These are phyloP conservation scores for Tachina lurida DNA, from an alignment of 2,888 invertebrate species.

Conservation along the genomic window DNA sequence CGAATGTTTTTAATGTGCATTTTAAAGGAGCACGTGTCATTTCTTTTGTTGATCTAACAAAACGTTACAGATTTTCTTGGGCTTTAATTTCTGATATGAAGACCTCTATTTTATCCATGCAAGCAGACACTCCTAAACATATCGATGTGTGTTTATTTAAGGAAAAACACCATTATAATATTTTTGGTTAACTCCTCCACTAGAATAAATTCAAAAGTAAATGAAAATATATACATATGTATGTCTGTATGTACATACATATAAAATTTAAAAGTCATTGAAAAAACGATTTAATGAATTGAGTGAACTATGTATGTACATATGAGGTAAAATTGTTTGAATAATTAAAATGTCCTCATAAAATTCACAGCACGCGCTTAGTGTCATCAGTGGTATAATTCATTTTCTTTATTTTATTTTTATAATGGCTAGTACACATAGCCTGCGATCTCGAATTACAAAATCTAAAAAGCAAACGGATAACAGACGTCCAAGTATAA, in stretches of 20 bases:
- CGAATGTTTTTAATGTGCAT: constrained; percentile 13
- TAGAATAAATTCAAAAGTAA: constrained; percentile 1
- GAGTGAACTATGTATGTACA: constrained; percentile 22
- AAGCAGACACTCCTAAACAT: constrained; percentile 33
- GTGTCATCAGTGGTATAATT: constrained; percentile 74
- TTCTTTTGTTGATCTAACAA: constrained; percentile 4
- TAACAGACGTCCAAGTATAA: background rate
- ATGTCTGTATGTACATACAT: too few relatives aligned
- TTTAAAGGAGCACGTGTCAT: constrained; percentile 50
- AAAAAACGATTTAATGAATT: constrained; percentile 38
- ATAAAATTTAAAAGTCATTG: constrained; percentile 35
- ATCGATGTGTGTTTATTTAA: constrained; percentile 6
- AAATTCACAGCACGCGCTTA: constrained; percentile 78
- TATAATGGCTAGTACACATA: constrained; percentile 22
- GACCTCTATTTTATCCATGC: background rate
- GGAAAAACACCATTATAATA: background rate
- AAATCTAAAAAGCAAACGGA: constrained; percentile 31
- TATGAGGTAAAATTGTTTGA: constrained; percentile 58
- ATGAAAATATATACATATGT: background rate
- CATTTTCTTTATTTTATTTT: constrained; percentile 39
- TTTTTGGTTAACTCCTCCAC: constrained; percentile 51
- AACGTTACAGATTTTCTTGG: constrained; percentile 9
- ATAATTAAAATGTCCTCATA: constrained; percentile 78
- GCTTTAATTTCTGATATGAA: constrained; percentile 21
- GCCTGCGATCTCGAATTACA: constrained; percentile 36